phyloP scores from a whole-genome alignment of 2,888 invertebrate species.

The Mimas tiliae region DNA sequence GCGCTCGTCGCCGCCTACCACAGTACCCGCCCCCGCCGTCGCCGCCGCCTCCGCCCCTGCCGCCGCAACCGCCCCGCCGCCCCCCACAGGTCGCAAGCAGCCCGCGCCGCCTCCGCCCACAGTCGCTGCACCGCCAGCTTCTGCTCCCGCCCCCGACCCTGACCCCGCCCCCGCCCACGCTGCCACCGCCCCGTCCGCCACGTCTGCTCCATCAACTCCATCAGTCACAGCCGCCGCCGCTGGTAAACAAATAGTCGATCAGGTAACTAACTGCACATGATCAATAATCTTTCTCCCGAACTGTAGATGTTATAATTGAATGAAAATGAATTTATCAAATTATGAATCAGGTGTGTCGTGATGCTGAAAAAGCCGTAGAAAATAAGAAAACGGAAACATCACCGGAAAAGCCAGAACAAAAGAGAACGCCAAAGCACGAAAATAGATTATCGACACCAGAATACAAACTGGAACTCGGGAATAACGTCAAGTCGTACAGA shows the following conservation, averaged over 20 bases:
- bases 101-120: constrained; percentile 88
- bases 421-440: constrained; percentile 34
- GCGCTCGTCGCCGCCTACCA: constrained; percentile 46
- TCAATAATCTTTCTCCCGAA: not conserved
- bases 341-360: constrained; percentile 67
- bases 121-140: constrained; percentile 34
- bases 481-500: constrained; percentile 23
- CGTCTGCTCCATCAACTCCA: constrained; percentile 34
- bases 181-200: constrained; percentile 40
- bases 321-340: not conserved
- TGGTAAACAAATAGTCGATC: constrained; percentile 64
- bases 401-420: constrained; percentile 41
- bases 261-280: constrained; percentile 51
- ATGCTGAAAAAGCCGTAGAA: constrained; percentile 77
- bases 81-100: constrained; percentile 46
- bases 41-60: constrained; percentile 37
- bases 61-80: constrained; percentile 32
- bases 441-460: constrained; percentile 32
- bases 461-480: constrained; percentile 32
- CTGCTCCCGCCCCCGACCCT: constrained; percentile 42
- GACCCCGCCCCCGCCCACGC: constrained; percentile 34
- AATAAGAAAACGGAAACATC: constrained; percentile 58
- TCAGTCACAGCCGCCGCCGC: constrained; percentile 49
- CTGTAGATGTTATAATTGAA: not conserved
- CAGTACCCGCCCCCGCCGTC: constrained; percentile 39